Conservation (phyloP, 2,113 vertebrate genomes). For the Lamprotornis superbus region DNA sequence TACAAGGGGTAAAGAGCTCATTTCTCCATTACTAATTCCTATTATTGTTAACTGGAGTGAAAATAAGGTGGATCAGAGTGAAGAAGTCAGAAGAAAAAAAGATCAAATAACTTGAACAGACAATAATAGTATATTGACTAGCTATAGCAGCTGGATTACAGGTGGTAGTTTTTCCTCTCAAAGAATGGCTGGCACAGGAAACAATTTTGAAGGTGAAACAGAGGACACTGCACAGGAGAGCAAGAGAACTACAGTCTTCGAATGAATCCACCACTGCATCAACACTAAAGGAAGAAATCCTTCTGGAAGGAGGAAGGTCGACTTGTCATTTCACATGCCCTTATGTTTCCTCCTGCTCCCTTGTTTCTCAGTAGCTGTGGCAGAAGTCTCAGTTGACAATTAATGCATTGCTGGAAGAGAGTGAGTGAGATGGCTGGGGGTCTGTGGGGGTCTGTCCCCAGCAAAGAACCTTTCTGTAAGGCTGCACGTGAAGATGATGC, state of each 20-base stretch:
- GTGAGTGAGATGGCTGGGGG: neutral
- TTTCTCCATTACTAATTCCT: conserved; percentile 33
- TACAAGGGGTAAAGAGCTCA: neutral
- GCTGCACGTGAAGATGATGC: neutral
- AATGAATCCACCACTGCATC: neutral
- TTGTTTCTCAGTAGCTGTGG: neutral
- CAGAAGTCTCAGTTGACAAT: neutral
- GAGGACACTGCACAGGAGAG: neutral
- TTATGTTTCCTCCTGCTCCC: neutral
- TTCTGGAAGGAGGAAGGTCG: neutral
- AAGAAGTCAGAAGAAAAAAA: neutral
- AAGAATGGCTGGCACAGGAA: neutral
- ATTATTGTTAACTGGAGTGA: conserved; percentile 11
- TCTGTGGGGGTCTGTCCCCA: neutral
- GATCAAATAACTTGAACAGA: conserved; percentile 10
- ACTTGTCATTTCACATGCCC: neutral
- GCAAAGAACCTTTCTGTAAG: neutral
- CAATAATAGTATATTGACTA: neutral
- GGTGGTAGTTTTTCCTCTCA: neutral
- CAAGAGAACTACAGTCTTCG: neutral
- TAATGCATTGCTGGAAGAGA: neutral
- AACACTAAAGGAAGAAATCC: neutral
- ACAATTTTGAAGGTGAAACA: neutral
- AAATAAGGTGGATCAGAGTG: conserved; percentile 4
- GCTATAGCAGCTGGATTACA: neutral